Evolutionary conservation across 2,888 invertebrate genomes (phyloP), one percentile per base, ranked within the genome.

Genomic region (Lepidocyrtinus sp.): DNA sequence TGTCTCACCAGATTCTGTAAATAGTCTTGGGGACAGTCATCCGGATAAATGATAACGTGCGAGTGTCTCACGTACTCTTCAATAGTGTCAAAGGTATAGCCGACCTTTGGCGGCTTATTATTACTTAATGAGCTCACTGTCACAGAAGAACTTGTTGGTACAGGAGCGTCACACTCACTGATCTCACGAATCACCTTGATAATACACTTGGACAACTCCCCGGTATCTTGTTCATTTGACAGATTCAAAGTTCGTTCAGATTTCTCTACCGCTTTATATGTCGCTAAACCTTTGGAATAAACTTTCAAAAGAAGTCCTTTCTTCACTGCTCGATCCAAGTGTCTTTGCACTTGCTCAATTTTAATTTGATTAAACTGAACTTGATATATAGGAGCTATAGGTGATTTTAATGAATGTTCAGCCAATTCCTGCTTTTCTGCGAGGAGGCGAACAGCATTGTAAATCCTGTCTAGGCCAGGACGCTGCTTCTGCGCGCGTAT

Each of bases 401-500:
- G 86, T 7, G 86, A 86, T 61, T 81, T 76, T 26, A 83, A 84
- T 63, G 75, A 77, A 68, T 85, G 85, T 19, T 83, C 82, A 0
- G 84, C 86, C 50, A 82, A 72, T 62, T 85, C 84, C 21, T 86
- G 83, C 61, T 85, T 86, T 50, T 86, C 86, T n/a, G 85, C 85
- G 7, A 86, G 73, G 36, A 85, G 85, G 24, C 86, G 83, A 25
- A 86, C 86, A 15, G 85, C 85, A 69, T 85, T 86, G 71, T 85
- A 86, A 26, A 86, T 86, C 22, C 86, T 67, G 75, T 86, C 86
- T 26, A 85, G 69, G 12, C 83, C 83, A 9, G 86, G 86, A 36
- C 86, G 82, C 73, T 86, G 86, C 72, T 86, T 86, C 68, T 86
- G 86, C 22, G 81, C 77, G 24, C 86, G 84, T 63, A 86, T 85